phyloP scores from a whole-genome alignment of 2,797 vertebrate genomes.

The Lindbergichthys nudifrons region DNA sequence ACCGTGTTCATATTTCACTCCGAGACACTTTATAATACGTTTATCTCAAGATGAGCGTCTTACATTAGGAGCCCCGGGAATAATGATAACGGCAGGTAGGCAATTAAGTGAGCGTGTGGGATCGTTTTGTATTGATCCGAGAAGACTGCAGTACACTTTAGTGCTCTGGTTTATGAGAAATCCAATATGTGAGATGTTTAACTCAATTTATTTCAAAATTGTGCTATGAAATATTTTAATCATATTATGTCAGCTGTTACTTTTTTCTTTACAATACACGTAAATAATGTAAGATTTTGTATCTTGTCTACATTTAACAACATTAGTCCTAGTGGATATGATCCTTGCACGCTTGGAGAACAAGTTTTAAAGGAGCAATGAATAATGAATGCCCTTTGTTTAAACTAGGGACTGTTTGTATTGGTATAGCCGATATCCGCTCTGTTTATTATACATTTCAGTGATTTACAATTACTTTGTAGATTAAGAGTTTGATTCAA shows the following conservation, averaged over 20 bases:
- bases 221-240: constrained; percentile 12
- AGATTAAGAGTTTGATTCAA: constrained; percentile 6
- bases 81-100: constrained; percentile 53
- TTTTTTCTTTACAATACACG: constrained; percentile 6
- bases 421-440: background rate
- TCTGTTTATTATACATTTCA: background rate
- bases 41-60: constrained; percentile 56
- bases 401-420: constrained; percentile 5
- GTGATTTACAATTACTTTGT: background rate
- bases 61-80: constrained; percentile 37
- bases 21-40: constrained; percentile 38
- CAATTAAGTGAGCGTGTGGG: constrained; percentile 58
- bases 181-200: constrained; percentile 37
- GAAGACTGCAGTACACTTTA: constrained; percentile 14
- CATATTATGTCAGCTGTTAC: constrained; percentile 7
- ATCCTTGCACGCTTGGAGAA: too few species aligned
- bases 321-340: background rate
- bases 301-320: constrained; percentile 17
- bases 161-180: constrained; percentile 49
- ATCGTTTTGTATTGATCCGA: constrained; percentile 60
- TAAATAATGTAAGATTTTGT: constrained; percentile 11
- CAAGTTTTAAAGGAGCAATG: too few species aligned
- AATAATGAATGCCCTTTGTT: too few species aligned
- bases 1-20: constrained; percentile 55
- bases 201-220: constrained; percentile 29